These are phyloP conservation scores for Meriones psammophilus DNA, from an alignment of 2,797 vertebrate species.

Conservation along the genomic window DNA sequence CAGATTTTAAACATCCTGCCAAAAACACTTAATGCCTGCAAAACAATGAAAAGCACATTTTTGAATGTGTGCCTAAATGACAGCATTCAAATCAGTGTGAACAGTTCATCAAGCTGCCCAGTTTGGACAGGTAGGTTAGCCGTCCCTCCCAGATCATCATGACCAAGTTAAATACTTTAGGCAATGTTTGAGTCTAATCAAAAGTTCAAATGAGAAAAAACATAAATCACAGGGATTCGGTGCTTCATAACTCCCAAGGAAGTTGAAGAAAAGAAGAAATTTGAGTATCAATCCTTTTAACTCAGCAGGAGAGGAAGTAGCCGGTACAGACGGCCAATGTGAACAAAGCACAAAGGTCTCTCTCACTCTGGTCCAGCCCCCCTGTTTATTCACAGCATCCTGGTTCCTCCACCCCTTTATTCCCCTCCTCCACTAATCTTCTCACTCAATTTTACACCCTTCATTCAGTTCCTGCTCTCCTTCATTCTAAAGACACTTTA, in stretches of 20 bases:
- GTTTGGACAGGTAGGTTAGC: not conserved
- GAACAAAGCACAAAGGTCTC: not conserved
- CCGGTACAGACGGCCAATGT: rapidly evolving
- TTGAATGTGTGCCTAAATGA: slow-evolving; percentile 24
- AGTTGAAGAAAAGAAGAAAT: slow-evolving; percentile 28
- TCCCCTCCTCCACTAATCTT: not conserved
- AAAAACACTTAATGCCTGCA: not conserved
- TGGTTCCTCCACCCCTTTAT: not conserved
- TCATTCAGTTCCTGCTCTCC: slow-evolving; percentile 56
- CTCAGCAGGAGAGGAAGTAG: not conserved
- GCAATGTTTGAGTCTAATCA: not conserved
- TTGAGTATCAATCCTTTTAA: slow-evolving; percentile 10
- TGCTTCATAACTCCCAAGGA: not conserved
- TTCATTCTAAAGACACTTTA: slow-evolving; percentile 57
- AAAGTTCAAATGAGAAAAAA: slow-evolving; percentile 31
- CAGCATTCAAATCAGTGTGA: not conserved
- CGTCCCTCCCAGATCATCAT: not conserved
- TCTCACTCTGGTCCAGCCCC: not conserved
- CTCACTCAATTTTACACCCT: slow-evolving; percentile 52
- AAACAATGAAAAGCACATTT: slow-evolving; percentile 15
- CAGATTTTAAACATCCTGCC: slow-evolving; percentile 57
- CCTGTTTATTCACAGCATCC: not conserved
- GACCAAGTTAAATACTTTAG: not conserved
- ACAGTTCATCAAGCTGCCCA: slow-evolving; percentile 10
- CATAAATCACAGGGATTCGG: not conserved